Conservation (phyloP, 2,797 vertebrate genomes). For the Rousettus madagascariensis region DNA sequence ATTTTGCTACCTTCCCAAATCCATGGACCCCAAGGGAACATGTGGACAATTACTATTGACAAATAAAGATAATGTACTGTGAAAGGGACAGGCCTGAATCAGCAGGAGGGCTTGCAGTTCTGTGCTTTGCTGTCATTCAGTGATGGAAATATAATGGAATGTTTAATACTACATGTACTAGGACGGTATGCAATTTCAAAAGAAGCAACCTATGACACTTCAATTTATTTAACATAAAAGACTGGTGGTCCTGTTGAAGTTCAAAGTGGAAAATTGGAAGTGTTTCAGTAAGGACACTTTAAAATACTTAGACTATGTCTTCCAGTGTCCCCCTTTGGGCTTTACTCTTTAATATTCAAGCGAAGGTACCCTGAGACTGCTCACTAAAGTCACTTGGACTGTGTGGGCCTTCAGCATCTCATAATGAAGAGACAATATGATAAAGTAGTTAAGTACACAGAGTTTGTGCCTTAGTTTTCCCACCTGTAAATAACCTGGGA, state of each 20-base stretch:
- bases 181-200: conserved; percentile 25
- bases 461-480: background rate
- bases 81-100: background rate
- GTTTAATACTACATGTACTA: conserved; percentile 2
- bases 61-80: conserved; percentile 56
- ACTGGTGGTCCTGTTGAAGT: background rate
- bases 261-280: background rate
- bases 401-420: background rate
- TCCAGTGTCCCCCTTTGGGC: background rate
- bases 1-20: background rate
- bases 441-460: background rate
- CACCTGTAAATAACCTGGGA: background rate
- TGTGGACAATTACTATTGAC: conserved; percentile 34
- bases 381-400: background rate
- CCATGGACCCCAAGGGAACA: background rate
- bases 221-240: conserved; percentile 38
- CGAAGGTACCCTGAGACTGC: background rate
- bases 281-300: background rate
- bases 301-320: conserved; percentile 4
- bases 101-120: background rate
- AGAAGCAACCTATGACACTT: conserved; percentile 25
- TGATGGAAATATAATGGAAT: conserved; percentile 34
- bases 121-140: conserved; percentile 3
- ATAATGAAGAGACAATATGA: background rate
- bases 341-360: background rate